phyloP scores from a whole-genome alignment of 2,113 vertebrate species.

The Garra rufa region DNA sequence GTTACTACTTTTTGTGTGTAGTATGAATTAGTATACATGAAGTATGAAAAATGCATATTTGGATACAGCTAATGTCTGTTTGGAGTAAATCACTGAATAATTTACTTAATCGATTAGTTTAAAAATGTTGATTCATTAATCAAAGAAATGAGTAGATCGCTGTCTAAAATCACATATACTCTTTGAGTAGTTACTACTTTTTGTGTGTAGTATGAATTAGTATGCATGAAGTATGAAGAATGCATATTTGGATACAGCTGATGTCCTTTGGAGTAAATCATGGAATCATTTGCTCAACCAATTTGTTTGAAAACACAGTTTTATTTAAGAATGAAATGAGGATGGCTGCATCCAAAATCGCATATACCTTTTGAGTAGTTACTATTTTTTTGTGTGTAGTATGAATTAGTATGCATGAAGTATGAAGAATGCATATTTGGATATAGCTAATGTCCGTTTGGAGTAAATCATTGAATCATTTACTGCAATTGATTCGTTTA shows the following conservation, averaged over 20 bases:
- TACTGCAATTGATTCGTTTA: not conserved
- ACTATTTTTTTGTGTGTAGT: not conserved
- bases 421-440: not conserved
- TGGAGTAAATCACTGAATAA: not conserved
- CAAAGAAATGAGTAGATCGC: too few relatives aligned
- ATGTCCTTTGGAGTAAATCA: not conserved
- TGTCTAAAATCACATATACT: too few relatives aligned
- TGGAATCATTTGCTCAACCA: not conserved
- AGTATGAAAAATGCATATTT: not conserved
- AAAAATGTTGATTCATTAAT: too few relatives aligned
- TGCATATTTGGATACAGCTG: not conserved
- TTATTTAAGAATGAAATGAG: too few relatives aligned
- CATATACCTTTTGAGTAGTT: not conserved
- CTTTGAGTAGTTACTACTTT: not conserved
- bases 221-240: not conserved
- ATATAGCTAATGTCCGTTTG: not conserved
- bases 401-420: not conserved
- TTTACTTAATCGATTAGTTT: not conserved
- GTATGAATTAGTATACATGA: not conserved
- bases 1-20: not conserved
- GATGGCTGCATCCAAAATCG: rapidly evolving
- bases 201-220: not conserved
- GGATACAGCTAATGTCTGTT: not conserved
- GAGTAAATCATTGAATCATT: not conserved
- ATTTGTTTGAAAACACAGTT: not conserved